Evolutionary conservation across 2,888 invertebrate species (phyloP).

Genomic region (Tenthredo livida): DNA sequence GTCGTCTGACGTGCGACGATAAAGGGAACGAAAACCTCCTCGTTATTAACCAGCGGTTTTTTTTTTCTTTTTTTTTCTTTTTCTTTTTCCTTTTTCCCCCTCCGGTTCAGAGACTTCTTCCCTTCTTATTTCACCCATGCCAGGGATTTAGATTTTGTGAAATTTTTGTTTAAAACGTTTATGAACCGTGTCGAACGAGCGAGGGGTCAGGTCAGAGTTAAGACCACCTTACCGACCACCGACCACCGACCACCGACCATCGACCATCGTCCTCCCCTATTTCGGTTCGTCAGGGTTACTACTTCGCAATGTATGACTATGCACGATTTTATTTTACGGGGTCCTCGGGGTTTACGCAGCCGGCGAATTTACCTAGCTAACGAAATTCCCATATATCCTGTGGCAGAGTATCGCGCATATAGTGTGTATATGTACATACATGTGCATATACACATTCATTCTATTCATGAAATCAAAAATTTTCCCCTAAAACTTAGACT

Average conservation of each 20-base stretch:
- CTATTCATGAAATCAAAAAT: conserved; percentile 22
- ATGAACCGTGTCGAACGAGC: conserved; percentile 72
- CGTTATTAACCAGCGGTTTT: conserved; percentile 30
- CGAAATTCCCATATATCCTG: conserved; percentile 29
- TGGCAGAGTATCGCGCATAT: too few relatives aligned
- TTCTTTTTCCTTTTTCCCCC: not conserved
- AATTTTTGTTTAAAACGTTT: conserved; percentile 77
- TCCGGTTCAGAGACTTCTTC: not conserved
- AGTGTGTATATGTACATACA: too few relatives aligned
- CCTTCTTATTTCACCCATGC: not conserved
- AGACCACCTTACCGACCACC: conserved; percentile 2
- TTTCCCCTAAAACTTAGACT: not conserved
- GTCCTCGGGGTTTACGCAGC: conserved; percentile 9
- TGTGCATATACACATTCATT: not conserved
- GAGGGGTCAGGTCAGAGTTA: conserved; percentile 2
- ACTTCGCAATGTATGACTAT: not conserved
- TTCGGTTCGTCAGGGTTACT: conserved; percentile 3
- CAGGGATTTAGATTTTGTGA: conserved; percentile 70
- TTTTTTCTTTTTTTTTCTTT: not conserved
- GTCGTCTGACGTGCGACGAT: conserved; percentile 7
- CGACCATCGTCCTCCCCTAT: not conserved
- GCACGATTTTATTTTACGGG: not conserved
- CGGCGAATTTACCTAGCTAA: conserved; percentile 5
- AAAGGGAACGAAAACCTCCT: not conserved
- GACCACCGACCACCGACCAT: not conserved